These are phyloP conservation scores for Chydorus sphaericus DNA, from an alignment of 2,888 invertebrate species.

Conservation along the genomic window DNA sequence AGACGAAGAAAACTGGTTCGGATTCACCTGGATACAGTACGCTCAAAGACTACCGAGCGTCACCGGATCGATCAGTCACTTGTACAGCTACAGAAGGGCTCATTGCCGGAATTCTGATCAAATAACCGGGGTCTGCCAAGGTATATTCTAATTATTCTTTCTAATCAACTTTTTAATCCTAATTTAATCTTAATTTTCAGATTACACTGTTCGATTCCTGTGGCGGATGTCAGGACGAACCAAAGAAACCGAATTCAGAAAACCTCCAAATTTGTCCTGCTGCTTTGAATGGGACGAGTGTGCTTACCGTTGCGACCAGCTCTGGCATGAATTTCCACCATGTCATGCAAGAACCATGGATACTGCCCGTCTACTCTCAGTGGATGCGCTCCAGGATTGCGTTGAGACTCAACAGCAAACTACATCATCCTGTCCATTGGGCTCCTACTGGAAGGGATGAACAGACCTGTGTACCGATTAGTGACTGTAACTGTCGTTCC, in stretches of 20 bases:
- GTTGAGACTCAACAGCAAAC: conserved; percentile 9
- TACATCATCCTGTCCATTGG: conserved; percentile 37
- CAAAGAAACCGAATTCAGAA: no score
- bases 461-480: conserved; percentile 50
- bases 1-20: background rate
- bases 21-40: conserved; percentile 8
- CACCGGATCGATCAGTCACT: conserved; percentile 22
- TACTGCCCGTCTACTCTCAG: conserved; percentile 25
- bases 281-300: conserved; percentile 46
- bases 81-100: conserved; percentile 24
- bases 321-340: no score
- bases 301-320: conserved; percentile 54
- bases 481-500: conserved; percentile 61
- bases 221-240: no score
- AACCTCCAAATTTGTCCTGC: background rate
- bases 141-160: no score
- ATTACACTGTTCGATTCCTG: conserved; percentile 29
- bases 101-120: conserved; percentile 22
- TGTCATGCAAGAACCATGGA: conserved; percentile 22
- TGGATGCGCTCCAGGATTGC: conserved; percentile 30
- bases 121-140: conserved; percentile 22
- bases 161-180: no score
- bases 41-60: conserved; percentile 21
- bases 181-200: no score
- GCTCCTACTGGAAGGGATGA: conserved; percentile 54